Conservation (phyloP, 2,113 vertebrate species). For the Heterotilapia buettikoferi region DNA sequence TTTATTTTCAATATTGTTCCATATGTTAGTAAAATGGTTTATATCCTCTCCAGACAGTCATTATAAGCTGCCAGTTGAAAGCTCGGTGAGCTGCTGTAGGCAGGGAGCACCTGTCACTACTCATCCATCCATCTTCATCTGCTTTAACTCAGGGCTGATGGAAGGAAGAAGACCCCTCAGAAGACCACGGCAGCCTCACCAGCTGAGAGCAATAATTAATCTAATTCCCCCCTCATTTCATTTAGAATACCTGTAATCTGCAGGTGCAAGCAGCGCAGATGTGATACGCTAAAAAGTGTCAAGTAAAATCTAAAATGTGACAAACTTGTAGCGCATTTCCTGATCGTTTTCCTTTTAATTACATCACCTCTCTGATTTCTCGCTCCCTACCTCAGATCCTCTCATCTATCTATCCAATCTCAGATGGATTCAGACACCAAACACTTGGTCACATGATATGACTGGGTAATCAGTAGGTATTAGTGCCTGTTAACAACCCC, state of each 20-base stretch:
- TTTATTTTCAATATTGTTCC: background rate
- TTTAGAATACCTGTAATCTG: conserved; percentile 34
- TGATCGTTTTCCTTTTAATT: conserved; percentile 39
- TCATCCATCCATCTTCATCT: conserved; percentile 32
- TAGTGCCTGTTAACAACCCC: conserved; percentile 51
- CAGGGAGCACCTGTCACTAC: conserved; percentile 43
- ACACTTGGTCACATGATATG: conserved; percentile 39
- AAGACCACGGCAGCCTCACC: conserved; percentile 14
- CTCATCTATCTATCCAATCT: conserved; percentile 20
- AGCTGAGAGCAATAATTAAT: conserved; percentile 50
- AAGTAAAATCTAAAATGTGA: conserved; percentile 43
- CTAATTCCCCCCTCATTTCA: conserved; percentile 44
- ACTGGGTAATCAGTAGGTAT: conserved; percentile 58
- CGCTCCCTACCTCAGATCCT: background rate
- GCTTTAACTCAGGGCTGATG: conserved; percentile 26
- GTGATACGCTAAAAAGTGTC: conserved; percentile 5
- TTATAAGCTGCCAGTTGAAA: conserved; percentile 25
- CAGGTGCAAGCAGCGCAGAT: conserved; percentile 33
- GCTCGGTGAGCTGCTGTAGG: conserved; percentile 34
- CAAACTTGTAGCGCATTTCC: conserved; percentile 17
- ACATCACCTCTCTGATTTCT: conserved; percentile 17
- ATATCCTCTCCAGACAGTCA: conserved; percentile 7
- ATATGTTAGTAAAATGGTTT: background rate
- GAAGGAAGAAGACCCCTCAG: conserved; percentile 7
- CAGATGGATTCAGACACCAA: conserved; percentile 11